A percentile compares a stretch with the other conserved stretches of the same genome.
phyloP scores from a whole-genome alignment of 2,797 vertebrate species.

The Cryptoblepharus egeriae region DNA sequence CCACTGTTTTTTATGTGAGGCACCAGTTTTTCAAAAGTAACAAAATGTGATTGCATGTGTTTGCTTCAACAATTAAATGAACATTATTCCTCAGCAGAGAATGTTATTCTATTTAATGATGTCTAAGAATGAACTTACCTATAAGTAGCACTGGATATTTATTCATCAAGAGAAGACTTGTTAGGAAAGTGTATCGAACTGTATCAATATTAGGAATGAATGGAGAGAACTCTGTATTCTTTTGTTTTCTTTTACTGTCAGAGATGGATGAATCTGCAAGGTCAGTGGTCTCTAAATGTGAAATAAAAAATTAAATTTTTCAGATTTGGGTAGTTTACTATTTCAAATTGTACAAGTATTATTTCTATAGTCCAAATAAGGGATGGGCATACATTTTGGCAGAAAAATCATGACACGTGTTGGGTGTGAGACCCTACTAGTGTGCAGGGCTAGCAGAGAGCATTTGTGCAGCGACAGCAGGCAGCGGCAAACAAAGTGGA shows the following conservation, averaged over 20 bases:
- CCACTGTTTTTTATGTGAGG: no score
- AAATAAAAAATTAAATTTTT: slow-evolving; percentile 1
- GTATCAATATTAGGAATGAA: slow-evolving; percentile 68
- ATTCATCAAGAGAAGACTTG: slow-evolving; percentile 69
- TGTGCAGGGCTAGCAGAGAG: no score
- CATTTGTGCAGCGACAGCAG: no score
- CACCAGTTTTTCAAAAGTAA: background rate
- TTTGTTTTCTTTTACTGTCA: slow-evolving; percentile 8
- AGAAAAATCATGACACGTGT: no score
- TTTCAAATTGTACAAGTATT: no score
- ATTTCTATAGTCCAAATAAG: no score
- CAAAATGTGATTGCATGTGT: background rate
- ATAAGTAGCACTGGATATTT: slow-evolving; percentile 73
- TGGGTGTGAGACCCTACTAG: no score
- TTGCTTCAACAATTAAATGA: background rate
- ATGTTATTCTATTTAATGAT: background rate
- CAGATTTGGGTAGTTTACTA: background rate
- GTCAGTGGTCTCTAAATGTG: slow-evolving; percentile 44
- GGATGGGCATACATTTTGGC: no score
- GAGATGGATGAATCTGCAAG: slow-evolving; percentile 25
- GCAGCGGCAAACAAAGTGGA: no score
- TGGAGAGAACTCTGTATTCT: slow-evolving; percentile 17
- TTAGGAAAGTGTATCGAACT: slow-evolving; percentile 69
- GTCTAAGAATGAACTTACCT: slow-evolving; percentile 58
- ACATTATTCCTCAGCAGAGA: background rate